A percentile compares a stretch with the other conserved stretches of the same genome.
Evolutionary conservation across 2,113 vertebrate species (phyloP).

Genomic region (Grammatotria lemairii): DNA sequence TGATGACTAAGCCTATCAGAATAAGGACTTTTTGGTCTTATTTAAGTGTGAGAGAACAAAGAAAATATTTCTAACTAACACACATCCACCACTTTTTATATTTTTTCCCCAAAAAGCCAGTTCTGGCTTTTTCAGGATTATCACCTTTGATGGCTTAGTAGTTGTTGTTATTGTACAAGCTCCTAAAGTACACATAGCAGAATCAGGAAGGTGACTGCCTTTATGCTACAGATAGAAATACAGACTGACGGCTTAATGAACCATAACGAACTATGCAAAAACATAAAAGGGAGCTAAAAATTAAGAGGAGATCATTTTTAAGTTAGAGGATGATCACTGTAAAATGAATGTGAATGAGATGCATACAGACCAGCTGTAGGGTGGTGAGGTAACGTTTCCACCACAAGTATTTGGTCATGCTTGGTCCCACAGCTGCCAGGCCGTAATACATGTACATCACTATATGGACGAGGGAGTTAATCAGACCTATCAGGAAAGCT

Average conservation of each 20-base stretch:
- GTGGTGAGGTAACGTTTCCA: constrained; percentile 74
- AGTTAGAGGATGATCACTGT: background rate
- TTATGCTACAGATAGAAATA: background rate
- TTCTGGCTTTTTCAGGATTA: background rate
- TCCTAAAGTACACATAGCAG: background rate
- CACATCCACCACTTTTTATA: background rate
- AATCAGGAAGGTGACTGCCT: background rate
- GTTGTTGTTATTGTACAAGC: background rate
- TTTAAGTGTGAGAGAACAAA: background rate
- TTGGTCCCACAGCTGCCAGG: constrained; percentile 64
- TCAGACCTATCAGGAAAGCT: constrained; percentile 72
- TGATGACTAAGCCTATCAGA: background rate
- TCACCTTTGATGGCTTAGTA: background rate
- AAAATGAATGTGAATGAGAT: background rate
- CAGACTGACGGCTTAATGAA: background rate
- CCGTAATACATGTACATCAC: constrained; percentile 71
- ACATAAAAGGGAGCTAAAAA: background rate
- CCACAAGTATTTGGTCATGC: constrained; percentile 65
- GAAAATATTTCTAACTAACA: background rate
- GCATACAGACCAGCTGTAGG: constrained; percentile 72
- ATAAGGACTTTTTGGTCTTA: background rate
- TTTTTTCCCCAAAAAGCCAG: background rate
- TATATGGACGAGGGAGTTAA: constrained; percentile 73
- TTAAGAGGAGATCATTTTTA: background rate
- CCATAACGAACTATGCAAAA: background rate